Evolutionary conservation across 1,140 invertebrate species (phyloP), one percentile per base, ranked within the genome.

Genomic region (Brachionus angularis): DNA sequence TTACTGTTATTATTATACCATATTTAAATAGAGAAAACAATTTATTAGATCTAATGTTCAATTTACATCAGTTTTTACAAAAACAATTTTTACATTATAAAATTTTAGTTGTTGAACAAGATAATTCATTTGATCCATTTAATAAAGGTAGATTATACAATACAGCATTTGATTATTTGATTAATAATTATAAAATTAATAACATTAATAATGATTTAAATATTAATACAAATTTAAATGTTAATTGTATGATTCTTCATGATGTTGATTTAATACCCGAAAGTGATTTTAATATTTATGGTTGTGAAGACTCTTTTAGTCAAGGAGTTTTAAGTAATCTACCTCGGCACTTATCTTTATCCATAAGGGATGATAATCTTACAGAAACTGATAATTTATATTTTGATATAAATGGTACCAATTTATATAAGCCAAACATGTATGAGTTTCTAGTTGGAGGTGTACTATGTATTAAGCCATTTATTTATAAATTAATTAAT

Each of bases 211-310:
- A 58, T 58, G 53, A 58, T 21, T 58, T n/a, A n/a, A n/a, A n/a
- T n/a, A n/a, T 12, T 12, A 29, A 50, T 2, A 1, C 8, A 10
- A 3, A 1, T 2, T 25, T 53, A 21, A 53, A 53, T 53, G 33
- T 70, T 23, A 76, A 79, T 39, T 97, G 93, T 77, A 86, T 94
- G 52, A 87, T 97, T 62, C 88, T 96, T 75, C 92, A 96, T 80
- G 93, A 96, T 78, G 89, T 96, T 52, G 92, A 97, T 83, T 80
- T 96, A n/a, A 84, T 96, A 69, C 93, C 93, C 14, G 84, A 93
- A 73, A 90, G 90, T 80, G 85, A 86, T 55, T 85, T 87, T 1
- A 96, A 96, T 81, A 85, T 95, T 58, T 96, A 96, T 82, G 89
- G 87, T 14, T 97, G 94, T 78, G 87, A 89, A 1, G 84, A 86